Evolutionary conservation across 2,113 vertebrate genomes (phyloP).

Genomic region (Sciurus niger): DNA sequence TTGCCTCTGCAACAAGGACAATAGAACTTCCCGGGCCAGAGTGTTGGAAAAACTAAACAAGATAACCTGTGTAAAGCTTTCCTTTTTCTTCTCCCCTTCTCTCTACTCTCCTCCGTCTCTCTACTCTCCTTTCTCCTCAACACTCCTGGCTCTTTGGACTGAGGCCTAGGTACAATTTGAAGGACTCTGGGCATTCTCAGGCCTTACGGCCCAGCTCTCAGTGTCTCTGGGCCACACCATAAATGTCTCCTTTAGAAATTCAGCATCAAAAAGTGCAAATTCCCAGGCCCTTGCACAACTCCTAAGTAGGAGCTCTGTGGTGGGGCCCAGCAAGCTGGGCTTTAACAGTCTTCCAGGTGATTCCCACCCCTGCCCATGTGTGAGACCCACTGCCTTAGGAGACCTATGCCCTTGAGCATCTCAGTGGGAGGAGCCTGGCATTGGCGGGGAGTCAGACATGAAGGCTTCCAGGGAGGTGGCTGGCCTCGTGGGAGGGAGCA

Average conservation of each 20-base stretch:
- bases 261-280: background rate
- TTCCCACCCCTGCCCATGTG: background rate
- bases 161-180: background rate
- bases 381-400: background rate
- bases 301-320: background rate
- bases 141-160: background rate
- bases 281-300: background rate
- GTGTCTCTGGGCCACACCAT: background rate
- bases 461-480: accelerated
- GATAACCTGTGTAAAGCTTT: background rate
- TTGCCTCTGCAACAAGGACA: background rate
- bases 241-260: background rate
- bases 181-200: background rate
- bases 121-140: background rate
- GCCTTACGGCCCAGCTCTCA: background rate
- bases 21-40: background rate
- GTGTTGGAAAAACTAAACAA: background rate
- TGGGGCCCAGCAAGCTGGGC: background rate
- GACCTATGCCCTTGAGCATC: background rate
- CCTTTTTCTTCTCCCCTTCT: background rate
- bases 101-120: no score
- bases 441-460: background rate
- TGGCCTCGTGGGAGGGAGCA: background rate
- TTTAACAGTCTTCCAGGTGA: background rate
- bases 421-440: background rate